Evolutionary conservation across 2,888 invertebrate genomes (phyloP).

Genomic region (Ypsolopha sequella): DNA sequence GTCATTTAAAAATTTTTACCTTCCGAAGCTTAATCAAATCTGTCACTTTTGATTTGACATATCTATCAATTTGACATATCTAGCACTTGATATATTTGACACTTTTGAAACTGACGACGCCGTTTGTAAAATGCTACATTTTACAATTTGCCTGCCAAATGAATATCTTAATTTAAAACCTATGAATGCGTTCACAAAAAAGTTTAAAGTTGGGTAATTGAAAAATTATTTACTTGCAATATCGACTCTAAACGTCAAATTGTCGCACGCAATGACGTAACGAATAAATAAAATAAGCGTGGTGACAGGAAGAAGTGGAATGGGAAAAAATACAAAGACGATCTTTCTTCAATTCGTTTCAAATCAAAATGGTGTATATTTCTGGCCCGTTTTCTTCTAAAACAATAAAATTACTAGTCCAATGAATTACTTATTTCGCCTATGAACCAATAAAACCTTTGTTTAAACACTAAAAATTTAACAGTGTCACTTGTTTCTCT

Average conservation of each 20-base stretch:
- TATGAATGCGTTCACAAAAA: no score
- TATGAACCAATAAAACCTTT: slow-evolving; percentile 15
- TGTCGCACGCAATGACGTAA: slow-evolving; percentile 63
- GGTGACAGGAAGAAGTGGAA: slow-evolving; percentile 20
- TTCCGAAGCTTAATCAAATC: no score
- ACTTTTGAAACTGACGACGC: no score
- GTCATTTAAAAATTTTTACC: no score
- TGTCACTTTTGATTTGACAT: no score
- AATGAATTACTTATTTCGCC: slow-evolving; percentile 38
- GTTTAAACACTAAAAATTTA: background rate
- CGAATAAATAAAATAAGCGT: no score
- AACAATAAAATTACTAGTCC: slow-evolving; percentile 39
- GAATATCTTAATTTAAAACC: no score
- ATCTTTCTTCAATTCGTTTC: slow-evolving; percentile 53
- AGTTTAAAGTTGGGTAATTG: no score
- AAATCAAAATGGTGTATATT: slow-evolving; percentile 65
- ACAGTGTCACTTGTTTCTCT: background rate
- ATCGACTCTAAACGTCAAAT: slow-evolving; percentile 27
- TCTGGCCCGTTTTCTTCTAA: slow-evolving; percentile 54
- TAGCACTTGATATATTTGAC: no score
- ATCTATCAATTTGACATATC: no score
- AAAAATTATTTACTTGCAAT: slow-evolving; percentile 10
- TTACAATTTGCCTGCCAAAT: no score
- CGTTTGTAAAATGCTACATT: no score
- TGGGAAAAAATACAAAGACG: slow-evolving; percentile 48